Evolutionary conservation across 2,888 invertebrate genomes (phyloP).

Genomic region (Myopa testacea): DNA sequence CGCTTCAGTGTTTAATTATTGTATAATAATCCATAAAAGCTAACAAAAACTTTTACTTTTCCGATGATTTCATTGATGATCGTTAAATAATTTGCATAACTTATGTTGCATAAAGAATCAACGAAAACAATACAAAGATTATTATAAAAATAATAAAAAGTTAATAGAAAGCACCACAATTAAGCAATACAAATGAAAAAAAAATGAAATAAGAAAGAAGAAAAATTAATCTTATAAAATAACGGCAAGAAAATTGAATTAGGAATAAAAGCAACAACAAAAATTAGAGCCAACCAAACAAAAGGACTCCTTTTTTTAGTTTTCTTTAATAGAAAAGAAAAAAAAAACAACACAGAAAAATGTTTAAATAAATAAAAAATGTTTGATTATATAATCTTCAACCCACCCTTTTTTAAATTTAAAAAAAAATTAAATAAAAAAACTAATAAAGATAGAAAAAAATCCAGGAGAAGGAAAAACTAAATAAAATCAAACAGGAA

Average conservation of each 20-base stretch:
- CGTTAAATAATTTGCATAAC: conserved; percentile 8
- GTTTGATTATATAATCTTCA: neutral
- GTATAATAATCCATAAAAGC: neutral
- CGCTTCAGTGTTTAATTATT: too few relatives aligned
- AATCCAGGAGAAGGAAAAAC: neutral
- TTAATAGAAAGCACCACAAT: neutral
- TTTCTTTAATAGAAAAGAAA: too few relatives aligned
- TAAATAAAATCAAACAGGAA: too few relatives aligned
- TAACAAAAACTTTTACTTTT: conserved; percentile 4
- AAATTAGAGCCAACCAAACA: too few relatives aligned
- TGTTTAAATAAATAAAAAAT: neutral
- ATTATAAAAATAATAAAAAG: neutral
- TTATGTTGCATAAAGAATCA: neutral
- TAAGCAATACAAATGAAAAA: neutral
- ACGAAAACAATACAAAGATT: neutral
- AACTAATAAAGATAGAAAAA: neutral
- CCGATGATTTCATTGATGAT: neutral
- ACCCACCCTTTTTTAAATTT: neutral
- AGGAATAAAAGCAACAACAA: neutral
- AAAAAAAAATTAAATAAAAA: neutral
- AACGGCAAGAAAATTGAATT: neutral
- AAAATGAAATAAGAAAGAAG: neutral
- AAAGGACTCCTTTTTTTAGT: neutral
- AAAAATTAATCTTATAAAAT: neutral
- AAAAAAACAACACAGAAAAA: neutral